Evolutionary conservation across 92 coral and sea anemone genomes (phyloP), one percentile per base, ranked within the genome.

Genomic region (Plumapathes pennacea): DNA sequence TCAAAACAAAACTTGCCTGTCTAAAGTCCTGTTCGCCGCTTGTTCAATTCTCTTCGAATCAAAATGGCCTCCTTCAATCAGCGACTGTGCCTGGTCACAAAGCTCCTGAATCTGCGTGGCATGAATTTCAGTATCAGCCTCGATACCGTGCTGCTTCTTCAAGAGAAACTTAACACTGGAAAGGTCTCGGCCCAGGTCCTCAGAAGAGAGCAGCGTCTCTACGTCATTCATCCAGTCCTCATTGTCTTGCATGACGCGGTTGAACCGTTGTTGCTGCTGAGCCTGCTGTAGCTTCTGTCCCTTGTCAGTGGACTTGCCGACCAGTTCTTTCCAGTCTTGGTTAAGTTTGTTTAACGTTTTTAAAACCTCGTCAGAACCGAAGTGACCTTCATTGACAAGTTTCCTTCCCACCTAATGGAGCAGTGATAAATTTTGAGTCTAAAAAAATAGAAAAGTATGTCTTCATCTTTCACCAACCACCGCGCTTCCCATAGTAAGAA

Each of bases 201-300:
- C 90, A 20, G 89, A 85, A 17, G 90, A 81, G 31, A 91, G 87
- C 17, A 91, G 54, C 7, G 96, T 77, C 63, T 88, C 97, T 4
- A 80, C 71, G 10, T 91, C 97, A 31, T 80, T 82, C 85, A 88
- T 83, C 97, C 97, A 91, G 41, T 75, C 64, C 72, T 84, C 79
- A 12, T 57, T 71, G 32, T 81, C 97, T 32, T 80, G 91, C 64
- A 91, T 61, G 10, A 62, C 62, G 39, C 88, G 85, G 51, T 80
- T 88, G 47, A 91, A 88, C 44, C 67, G 85, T 59, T 71, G 89
- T 19, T 88, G 96, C 8, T 84, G 75, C 50, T 78, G 85, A 10
- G 97, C 96, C 64, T 91, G 97, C 61, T 83, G 84, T 53, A 91
- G 44, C 49, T 65, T 74, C 38, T 32, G 45, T 18, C 89, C 85